phyloP scores from a whole-genome alignment of 2,888 invertebrate genomes.

The Ditula angustiorana region DNA sequence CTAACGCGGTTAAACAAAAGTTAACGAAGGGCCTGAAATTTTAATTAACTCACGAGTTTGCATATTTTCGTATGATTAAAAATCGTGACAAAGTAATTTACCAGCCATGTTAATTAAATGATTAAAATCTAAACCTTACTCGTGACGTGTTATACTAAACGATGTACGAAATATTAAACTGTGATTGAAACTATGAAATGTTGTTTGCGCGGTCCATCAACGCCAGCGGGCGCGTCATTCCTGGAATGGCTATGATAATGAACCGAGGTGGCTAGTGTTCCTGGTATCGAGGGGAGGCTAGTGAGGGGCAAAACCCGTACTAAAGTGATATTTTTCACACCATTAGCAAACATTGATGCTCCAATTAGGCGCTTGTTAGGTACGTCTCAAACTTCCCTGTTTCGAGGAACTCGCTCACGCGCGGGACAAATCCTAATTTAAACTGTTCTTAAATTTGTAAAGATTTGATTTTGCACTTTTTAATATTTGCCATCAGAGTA shows the following conservation, averaged over 20 bases:
- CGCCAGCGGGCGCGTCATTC: conserved; percentile 48
- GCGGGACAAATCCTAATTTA: not conserved
- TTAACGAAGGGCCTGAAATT: conserved; percentile 32
- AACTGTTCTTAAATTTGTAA: not conserved
- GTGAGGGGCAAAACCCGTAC: conserved; percentile 1
- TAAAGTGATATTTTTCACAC: conserved; percentile 15
- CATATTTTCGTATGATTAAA: conserved; percentile 30
- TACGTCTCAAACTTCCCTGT: not conserved
- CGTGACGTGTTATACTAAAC: conserved; percentile 4
- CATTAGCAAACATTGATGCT: not conserved
- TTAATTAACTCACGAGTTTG: conserved; percentile 31
- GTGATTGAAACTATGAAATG: conserved; percentile 7
- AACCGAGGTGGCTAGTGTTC: conserved; percentile 53
- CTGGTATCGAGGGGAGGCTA: conserved; percentile 11
- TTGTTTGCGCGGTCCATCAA: conserved; percentile 46
- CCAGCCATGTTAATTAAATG: conserved; percentile 28
- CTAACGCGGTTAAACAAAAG: conserved; percentile 24
- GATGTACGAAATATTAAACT: not conserved
- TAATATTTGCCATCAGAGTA: not conserved
- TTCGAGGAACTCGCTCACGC: not conserved
- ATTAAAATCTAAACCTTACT: conserved; percentile 21
- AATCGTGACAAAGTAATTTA: conserved; percentile 34
- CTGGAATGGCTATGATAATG: conserved; percentile 60
- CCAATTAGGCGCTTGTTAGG: not conserved
- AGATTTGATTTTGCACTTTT: not conserved